Evolutionary conservation across 2,888 invertebrate genomes (phyloP), one percentile per base, ranked within the genome.

Genomic region (Glaucopsyche alexis): DNA sequence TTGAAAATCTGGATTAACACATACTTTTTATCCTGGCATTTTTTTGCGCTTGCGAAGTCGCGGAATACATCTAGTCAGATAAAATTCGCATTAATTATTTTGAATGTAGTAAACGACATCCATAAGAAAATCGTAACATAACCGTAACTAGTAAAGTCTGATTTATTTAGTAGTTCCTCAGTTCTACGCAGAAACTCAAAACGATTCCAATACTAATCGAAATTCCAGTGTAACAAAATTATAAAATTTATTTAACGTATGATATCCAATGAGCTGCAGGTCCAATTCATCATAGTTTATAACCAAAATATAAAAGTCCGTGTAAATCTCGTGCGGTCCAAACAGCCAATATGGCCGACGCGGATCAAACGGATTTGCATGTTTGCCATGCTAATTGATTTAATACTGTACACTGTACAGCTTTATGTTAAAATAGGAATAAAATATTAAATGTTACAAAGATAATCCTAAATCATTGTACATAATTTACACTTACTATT

Each of bases 201-300:
- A 29, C 29, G 2, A 29, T 29, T 29, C 29, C 29, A 29, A 29
- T 29, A 29, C 29, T 29, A 29, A 29, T 29, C 29, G 3, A 29
- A 29, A 29, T 2, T 29, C 29, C 42, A 6, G 7, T 42, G 42
- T 0, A 42, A 19, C 55, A 55, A 19, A 55, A 55, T 55, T 5
- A 42, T 42, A 7, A 16, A 19, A 19, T 5, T 19, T 11, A 55
- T 19, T 11, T 11, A 55, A 19, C 11, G 16, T 11, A 11, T 11
- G 8, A 11, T 19, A 55, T 42, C 42, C 42, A 42, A 42, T 16
- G 16, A 55, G 9, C 55, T 19, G 5, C 7, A 55, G 87, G 85
- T 84, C 84, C 92, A 90, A 92, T 93, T 90, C 90, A 92, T 92
- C 92, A 92, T 91, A 90, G 88, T 92, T 93, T 92, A 92, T 92